Evolutionary conservation across 37 sponge, comb jelly and placozoan species (phyloP).

Genomic region (Chondrosia reniformis): DNA sequence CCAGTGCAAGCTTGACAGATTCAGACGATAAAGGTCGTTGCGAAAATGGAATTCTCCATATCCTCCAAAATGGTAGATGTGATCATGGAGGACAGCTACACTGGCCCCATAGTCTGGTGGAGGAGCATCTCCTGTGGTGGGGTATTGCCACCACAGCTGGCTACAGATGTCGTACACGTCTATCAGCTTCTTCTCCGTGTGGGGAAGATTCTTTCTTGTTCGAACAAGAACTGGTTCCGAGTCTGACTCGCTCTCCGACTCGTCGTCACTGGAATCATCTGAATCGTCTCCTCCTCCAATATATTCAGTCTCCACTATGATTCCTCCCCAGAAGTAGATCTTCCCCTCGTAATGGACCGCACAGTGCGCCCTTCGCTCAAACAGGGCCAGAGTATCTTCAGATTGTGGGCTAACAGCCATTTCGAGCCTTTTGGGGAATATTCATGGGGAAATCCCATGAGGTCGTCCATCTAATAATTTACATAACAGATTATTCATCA

Average conservation of each 20-base stretch:
- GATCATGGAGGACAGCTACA: not conserved
- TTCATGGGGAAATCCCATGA: too few relatives aligned
- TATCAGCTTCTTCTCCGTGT: not conserved
- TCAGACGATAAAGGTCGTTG: not conserved
- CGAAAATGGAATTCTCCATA: not conserved
- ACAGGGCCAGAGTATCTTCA: not conserved
- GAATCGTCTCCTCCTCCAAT: not conserved
- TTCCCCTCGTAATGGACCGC: not conserved
- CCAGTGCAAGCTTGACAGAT: not conserved
- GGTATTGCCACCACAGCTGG: conserved; percentile 16
- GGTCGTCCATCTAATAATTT: too few relatives aligned
- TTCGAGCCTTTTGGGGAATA: too few relatives aligned
- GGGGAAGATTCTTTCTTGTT: not conserved
- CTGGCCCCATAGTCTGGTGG: conserved; percentile 5
- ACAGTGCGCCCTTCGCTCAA: conserved; percentile 14
- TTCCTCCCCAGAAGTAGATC: conserved; percentile 6
- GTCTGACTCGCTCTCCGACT: not conserved
- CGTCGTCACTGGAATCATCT: not conserved
- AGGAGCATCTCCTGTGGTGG: not conserved
- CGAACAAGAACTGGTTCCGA: not conserved
- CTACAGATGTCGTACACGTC: not conserved
- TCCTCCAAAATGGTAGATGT: not conserved
- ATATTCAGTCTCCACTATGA: not conserved
- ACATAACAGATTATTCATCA: too few relatives aligned
- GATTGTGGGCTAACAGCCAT: too few relatives aligned